A percentile compares a stretch with the other conserved stretches of the same genome.
These are phyloP conservation scores for Gila orcuttii DNA, from an alignment of 2,113 vertebrate species.

Conservation along the genomic window DNA sequence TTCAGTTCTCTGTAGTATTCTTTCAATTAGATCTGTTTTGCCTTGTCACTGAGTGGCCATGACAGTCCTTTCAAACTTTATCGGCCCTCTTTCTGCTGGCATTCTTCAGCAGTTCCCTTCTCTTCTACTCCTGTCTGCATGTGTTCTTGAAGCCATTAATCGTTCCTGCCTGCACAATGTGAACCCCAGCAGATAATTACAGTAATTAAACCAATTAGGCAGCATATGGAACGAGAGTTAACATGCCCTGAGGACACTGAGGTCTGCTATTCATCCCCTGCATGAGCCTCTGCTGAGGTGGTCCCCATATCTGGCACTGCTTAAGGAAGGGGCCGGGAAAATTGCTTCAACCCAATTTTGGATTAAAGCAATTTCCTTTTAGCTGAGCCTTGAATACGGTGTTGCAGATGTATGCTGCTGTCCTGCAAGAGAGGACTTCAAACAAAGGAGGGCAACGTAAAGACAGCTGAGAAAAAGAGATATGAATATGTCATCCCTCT, in stretches of 20 bases:
- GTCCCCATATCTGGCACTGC: slow-evolving; percentile 66
- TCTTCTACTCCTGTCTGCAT: slow-evolving; percentile 74
- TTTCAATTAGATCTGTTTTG: slow-evolving; percentile 49
- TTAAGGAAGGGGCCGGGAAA: slow-evolving; percentile 67
- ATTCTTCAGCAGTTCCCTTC: slow-evolving; percentile 59
- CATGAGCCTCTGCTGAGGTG: slow-evolving; percentile 67
- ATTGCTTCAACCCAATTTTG: slow-evolving; percentile 68
- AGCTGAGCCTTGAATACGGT: slow-evolving; percentile 68
- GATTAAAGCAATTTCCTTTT: slow-evolving; percentile 79
- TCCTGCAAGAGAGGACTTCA: neutral
- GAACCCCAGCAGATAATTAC: slow-evolving; percentile 81
- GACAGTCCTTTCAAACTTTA: slow-evolving; percentile 66
- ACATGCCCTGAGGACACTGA: slow-evolving; percentile 67
- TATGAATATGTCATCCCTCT: neutral
- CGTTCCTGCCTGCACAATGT: slow-evolving; percentile 70
- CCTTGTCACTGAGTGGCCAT: slow-evolving; percentile 53
- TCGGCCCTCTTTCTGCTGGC: slow-evolving; percentile 50
- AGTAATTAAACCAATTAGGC: slow-evolving; percentile 81
- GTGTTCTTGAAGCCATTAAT: slow-evolving; percentile 78
- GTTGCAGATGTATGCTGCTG: slow-evolving; percentile 55
- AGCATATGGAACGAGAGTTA: slow-evolving; percentile 74
- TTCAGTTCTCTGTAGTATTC: slow-evolving; percentile 57
- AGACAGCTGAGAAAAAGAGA: neutral
- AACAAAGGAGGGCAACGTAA: neutral
- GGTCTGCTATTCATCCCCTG: slow-evolving; percentile 65